phyloP scores from a whole-genome alignment of 1,140 invertebrate species.

The Scaptodrosophila lebanonensis region DNA sequence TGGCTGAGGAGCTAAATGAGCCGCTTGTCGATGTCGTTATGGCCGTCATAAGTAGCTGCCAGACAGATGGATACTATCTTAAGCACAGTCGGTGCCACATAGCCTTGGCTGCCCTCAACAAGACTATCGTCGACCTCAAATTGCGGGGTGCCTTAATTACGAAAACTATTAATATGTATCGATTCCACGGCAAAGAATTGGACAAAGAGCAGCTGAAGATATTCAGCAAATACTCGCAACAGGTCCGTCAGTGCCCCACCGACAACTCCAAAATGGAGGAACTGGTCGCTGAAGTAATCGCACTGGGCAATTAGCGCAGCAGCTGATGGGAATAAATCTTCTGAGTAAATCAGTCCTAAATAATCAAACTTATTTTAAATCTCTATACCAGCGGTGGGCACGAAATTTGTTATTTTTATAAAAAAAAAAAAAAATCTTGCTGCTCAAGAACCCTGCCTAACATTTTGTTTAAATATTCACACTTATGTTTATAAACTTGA shows the following conservation, averaged over 20 bases:
- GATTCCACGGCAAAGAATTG: constrained; percentile 38
- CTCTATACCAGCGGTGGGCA: too few species aligned
- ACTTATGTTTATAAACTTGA: too few species aligned
- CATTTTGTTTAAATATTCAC: too few species aligned
- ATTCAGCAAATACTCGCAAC: constrained; percentile 12
- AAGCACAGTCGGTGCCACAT: constrained; percentile 51
- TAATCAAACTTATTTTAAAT: too few species aligned
- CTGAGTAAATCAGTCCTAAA: too few species aligned
- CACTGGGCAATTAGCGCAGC: constrained; percentile 4
- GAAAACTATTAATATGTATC: constrained; percentile 51
- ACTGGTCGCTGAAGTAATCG: background rate
- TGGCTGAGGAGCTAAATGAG: constrained; percentile 32
- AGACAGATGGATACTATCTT: constrained; percentile 46
- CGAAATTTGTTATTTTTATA: too few species aligned
- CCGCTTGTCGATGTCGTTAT: constrained; percentile 30
- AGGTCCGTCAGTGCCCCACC: background rate
- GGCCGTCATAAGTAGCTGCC: constrained; percentile 54
- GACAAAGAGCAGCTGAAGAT: constrained; percentile 25
- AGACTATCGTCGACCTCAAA: constrained; percentile 23
- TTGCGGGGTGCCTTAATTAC: constrained; percentile 38
- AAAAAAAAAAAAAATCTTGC: too few species aligned
- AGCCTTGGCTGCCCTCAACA: constrained; percentile 32
- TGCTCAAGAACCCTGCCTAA: too few species aligned
- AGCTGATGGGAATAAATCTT: too few species aligned
- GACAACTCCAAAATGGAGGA: constrained; percentile 16